Conservation (phyloP, 2,888 invertebrate species). For the Gymnoscelis rufifasciata region DNA sequence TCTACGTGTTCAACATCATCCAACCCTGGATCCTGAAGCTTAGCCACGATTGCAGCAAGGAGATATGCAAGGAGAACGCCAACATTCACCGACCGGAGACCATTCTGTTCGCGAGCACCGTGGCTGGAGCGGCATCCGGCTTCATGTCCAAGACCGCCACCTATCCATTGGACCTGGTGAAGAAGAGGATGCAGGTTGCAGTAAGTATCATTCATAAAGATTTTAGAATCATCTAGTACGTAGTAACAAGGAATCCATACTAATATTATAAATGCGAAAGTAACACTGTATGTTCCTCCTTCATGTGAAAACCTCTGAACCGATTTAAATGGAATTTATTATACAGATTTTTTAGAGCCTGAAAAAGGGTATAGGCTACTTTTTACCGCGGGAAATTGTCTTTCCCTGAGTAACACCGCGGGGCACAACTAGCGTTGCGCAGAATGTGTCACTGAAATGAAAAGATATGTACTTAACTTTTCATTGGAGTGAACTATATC, state of each 20-base stretch:
- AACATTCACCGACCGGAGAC: constrained; percentile 38
- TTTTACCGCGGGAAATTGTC: no score
- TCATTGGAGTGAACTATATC: no score
- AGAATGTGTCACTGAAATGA: no score
- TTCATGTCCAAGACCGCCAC: constrained; percentile 86
- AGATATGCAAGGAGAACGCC: constrained; percentile 20
- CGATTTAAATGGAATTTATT: no score
- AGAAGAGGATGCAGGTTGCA: constrained; percentile 91
- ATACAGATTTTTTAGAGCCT: no score
- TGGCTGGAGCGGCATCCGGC: constrained; percentile 86
- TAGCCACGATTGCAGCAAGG: constrained; percentile 28
- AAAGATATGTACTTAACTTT: no score
- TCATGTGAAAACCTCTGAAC: no score
- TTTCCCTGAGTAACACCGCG: no score
- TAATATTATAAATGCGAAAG: no score
- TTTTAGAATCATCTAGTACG: background rate
- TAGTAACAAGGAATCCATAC: background rate
- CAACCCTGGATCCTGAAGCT: constrained; percentile 44
- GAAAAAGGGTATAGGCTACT: no score
- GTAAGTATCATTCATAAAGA: constrained; percentile 49
- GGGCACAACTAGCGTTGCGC: no score
- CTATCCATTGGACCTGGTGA: constrained; percentile 92
- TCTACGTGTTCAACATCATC: constrained; percentile 50
- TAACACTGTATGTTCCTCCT: no score
- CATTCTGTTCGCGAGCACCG: constrained; percentile 51